Evolutionary conservation across 2,113 vertebrate species (phyloP), one percentile per base, ranked within the genome.

Genomic region (Apistogramma diplotaenia): DNA sequence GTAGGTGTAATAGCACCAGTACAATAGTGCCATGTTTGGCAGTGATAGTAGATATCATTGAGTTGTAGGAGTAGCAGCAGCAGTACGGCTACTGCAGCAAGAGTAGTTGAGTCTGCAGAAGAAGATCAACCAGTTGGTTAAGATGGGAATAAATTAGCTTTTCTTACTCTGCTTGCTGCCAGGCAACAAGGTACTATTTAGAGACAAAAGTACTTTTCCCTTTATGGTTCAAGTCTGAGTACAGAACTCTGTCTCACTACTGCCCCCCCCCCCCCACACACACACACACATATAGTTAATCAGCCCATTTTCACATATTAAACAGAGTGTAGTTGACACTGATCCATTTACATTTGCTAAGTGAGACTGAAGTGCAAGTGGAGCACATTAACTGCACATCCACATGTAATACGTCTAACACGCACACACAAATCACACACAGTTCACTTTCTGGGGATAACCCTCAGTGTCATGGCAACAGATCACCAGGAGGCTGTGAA

Each of bases 401-500:
- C 49, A 59, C 16, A 29, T 58, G n/a, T 35, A 60, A 49, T 35
- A 59, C 54, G 27, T 56, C 27, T 58, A 29, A 13, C 53, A 57
- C 1, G n/a, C 27, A 43, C 51, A 11, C 13, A 65, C 67, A 84
- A 35, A 21, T 37, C 57, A 37, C 51, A 51, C 72, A 73, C 15
- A 54, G 18, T 51, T 87, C 25, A 85, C 88, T 91, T 91, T 87
- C 84, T 90, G 78, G 89, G 92, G 90, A 91, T 89, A 92, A 79
- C 91, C 91, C 86, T 92, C 49, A 56, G 60, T 73, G 82, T 89
- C 91, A 91, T 92, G 93, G 91, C 76, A 93, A 92, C 91, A 70
- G 87, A 91, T 58, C 90, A 89, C 79, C 81, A 2, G 89, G 89
- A 89, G 83, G 78, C 80, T 16, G 21, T 71, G 76, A 46, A 92